phyloP scores from a whole-genome alignment of 2,888 invertebrate genomes.

The Chaetogeoica ovagalla region DNA sequence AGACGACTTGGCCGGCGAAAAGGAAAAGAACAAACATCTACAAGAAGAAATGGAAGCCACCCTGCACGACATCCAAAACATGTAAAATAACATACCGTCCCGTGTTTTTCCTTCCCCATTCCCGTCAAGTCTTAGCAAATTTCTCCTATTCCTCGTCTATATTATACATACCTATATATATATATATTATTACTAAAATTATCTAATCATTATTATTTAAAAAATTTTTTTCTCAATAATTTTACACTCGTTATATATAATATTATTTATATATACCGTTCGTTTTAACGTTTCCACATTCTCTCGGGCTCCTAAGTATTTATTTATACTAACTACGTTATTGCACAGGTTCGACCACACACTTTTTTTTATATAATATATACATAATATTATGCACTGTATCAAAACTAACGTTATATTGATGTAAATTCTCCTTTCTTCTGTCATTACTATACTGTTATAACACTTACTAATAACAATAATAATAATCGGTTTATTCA shows the following conservation, averaged over 20 bases:
- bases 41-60: slow-evolving; percentile 98
- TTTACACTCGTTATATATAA: slow-evolving; percentile 42
- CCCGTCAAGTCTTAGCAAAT: slow-evolving; percentile 56
- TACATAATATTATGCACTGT: not conserved
- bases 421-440: not conserved
- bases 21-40: slow-evolving; percentile 93
- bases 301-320: not conserved
- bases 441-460: not conserved
- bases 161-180: no score
- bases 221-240: slow-evolving; percentile 3
- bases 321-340: slow-evolving; percentile 39
- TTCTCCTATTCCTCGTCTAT: slow-evolving; percentile 54
- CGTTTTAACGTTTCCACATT: slow-evolving; percentile 50
- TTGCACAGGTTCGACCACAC: slow-evolving; percentile 48
- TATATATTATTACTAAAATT: not conserved
- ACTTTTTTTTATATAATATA: slow-evolving; percentile 39
- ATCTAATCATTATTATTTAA: slow-evolving; percentile 50
- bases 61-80: slow-evolving; percentile 98
- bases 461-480: no score
- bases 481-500: no score
- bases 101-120: slow-evolving; percentile 56
- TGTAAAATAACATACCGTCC: slow-evolving; percentile 68
- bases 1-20: slow-evolving; percentile 94
- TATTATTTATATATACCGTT: slow-evolving; percentile 2
- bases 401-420: not conserved